Evolutionary conservation across 2,797 vertebrate genomes (phyloP).

Genomic region (Onychomys arenicola): DNA sequence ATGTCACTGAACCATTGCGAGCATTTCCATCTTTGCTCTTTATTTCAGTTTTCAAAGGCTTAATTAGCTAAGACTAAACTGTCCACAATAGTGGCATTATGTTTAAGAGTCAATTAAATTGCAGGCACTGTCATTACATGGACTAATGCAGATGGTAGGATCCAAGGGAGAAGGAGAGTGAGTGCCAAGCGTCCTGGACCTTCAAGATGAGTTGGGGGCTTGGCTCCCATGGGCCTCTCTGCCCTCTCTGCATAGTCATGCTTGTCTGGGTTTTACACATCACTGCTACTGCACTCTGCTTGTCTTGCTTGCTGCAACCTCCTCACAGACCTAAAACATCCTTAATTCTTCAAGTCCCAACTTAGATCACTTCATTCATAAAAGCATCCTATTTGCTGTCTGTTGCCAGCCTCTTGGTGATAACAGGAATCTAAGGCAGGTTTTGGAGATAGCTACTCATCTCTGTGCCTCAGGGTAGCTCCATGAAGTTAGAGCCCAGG

Average conservation of each 20-base stretch:
- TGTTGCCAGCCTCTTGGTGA: not conserved
- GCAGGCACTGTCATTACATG: slow-evolving; percentile 40
- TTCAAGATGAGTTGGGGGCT: not conserved
- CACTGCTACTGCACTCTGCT: fast-evolving
- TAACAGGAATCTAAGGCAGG: not conserved
- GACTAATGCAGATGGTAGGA: not conserved
- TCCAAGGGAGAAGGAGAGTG: not conserved
- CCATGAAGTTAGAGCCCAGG: not conserved
- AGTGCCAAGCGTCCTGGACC: not conserved
- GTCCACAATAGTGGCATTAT: slow-evolving; percentile 53
- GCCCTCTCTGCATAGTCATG: fast-evolving
- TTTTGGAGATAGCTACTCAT: not conserved
- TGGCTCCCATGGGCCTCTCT: too few relatives aligned
- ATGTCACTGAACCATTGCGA: slow-evolving; percentile 3
- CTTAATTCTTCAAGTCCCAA: not conserved
- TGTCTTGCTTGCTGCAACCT: not conserved
- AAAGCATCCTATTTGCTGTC: not conserved
- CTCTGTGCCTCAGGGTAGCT: not conserved
- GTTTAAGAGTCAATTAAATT: slow-evolving; percentile 68
- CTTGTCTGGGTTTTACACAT: not conserved
- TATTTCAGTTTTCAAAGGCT: slow-evolving; percentile 64
- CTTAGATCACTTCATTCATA: not conserved
- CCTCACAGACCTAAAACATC: not conserved
- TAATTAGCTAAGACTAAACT: slow-evolving; percentile 64
- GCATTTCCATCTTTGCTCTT: slow-evolving; percentile 58